Base-by-base conservation (phyloP, 2,888 invertebrate genomes). In the Ernsta delagoae region DNA sequence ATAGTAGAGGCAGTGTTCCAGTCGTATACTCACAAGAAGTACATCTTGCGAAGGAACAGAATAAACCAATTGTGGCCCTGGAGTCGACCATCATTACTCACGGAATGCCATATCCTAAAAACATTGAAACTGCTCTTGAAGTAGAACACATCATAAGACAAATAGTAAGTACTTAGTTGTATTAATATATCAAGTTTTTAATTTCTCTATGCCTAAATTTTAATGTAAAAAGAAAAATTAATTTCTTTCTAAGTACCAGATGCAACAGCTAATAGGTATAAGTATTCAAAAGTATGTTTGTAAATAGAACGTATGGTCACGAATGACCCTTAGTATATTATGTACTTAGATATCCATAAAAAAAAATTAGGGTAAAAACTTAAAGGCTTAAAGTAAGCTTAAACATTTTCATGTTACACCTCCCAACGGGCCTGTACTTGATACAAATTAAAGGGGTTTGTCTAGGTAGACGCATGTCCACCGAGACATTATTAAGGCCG, bases 11-110 rank as follows among this genome's bases (percentile, higher is more conserved):
- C 39, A 67, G 56, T 16, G 34, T 63, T 60, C 80, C 83, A 34
- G 77, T 89, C 67, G 86, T 92, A 70, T 88, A 94, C 71, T 94
- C 94, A 66, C 94, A 95, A 43, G 95, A 96, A 81, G 96, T 98
- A 63, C 83, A 83, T 66, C 82, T 90, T 65, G 98, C 97, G 6
- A 87, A 97, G 75, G 85, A 89, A 65, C 87, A 92, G 59, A 89
- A 93, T 39, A 90, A 94, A 74, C 97, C 99, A 7, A 94, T 99
- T 71, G 98, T 99, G 16, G 99, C 99, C 1, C 92, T 99, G 75
- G 99, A 99, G 94, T 98, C 99, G 6, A 98, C 99, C 0, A 98
- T 99, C 73, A 98, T 99, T 71, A 99, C 99, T 0, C 99, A 99
- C 90, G 99, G 99, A 54, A 98, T 99, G 97, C 99, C 99, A 0